phyloP scores from a whole-genome alignment of 2,113 vertebrate genomes.

The Clupea harengus region DNA sequence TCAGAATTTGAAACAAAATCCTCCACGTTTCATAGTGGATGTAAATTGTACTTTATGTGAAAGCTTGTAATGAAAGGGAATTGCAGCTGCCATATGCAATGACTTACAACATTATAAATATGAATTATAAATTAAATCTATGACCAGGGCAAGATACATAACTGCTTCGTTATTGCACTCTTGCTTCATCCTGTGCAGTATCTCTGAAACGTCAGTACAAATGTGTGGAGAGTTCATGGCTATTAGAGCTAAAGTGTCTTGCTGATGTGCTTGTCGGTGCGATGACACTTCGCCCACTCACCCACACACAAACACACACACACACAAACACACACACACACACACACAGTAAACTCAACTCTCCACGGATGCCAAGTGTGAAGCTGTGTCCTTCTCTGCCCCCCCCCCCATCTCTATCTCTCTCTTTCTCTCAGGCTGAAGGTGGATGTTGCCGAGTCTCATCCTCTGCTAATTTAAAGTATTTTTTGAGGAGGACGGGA shows the following conservation, averaged over 20 bases:
- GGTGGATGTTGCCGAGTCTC: background rate
- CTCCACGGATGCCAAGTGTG: background rate
- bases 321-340: background rate
- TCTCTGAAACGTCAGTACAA: background rate
- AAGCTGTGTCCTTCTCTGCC: background rate
- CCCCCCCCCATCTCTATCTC: background rate
- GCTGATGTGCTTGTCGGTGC: background rate
- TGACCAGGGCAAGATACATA: background rate
- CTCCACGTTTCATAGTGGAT: background rate
- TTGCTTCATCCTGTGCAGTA: background rate
- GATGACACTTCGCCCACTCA: background rate
- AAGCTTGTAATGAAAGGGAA: slow-evolving; percentile 5
- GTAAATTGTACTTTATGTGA: background rate
- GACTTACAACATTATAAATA: slow-evolving; percentile 8
- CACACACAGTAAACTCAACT: background rate
- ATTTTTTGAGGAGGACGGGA: background rate
- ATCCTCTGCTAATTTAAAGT: background rate
- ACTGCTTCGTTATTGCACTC: background rate
- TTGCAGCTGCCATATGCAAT: background rate
- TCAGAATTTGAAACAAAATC: background rate
- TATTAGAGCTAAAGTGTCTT: background rate
- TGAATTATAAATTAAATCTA: background rate
- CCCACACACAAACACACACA: background rate
- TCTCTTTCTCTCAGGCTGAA: background rate
- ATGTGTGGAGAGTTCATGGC: background rate